phyloP scores from a whole-genome alignment of 1,140 invertebrate genomes.

The Drosophila rufa region DNA sequence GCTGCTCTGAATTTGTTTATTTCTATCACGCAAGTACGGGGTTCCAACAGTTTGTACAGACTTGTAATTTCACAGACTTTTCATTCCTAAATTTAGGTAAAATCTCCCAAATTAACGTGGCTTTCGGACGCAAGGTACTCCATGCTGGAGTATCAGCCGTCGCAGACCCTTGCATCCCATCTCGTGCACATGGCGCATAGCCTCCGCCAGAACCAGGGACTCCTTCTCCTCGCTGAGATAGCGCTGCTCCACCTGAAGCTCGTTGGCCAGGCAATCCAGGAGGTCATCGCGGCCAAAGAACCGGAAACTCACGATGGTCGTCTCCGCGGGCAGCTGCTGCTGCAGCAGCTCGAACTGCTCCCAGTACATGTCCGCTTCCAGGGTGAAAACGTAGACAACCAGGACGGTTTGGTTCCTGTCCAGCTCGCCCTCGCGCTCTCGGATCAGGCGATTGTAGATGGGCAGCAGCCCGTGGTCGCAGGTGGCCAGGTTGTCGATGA shows the following conservation, averaged over 20 bases:
- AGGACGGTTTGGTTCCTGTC: slow-evolving; percentile 58
- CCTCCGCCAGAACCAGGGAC: slow-evolving; percentile 35
- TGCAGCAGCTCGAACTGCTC: slow-evolving; percentile 68
- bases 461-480: slow-evolving; percentile 60
- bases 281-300: slow-evolving; percentile 54
- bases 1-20: too few relatives aligned
- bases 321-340: slow-evolving; percentile 57
- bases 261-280: slow-evolving; percentile 58
- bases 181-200: slow-evolving; percentile 16
- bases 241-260: slow-evolving; percentile 39
- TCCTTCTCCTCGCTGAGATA: slow-evolving; percentile 21
- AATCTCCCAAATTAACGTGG: too few relatives aligned
- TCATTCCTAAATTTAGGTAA: not conserved
- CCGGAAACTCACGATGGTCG: slow-evolving; percentile 57
- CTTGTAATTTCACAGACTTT: not conserved
- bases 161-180: slow-evolving; percentile 62
- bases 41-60: not conserved
- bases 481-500: slow-evolving; percentile 67
- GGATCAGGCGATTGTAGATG: slow-evolving; percentile 60
- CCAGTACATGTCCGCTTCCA: slow-evolving; percentile 51
- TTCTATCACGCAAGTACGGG: too few relatives aligned
- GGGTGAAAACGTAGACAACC: slow-evolving; percentile 66
- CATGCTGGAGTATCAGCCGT: slow-evolving; percentile 32
- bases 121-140: not conserved
- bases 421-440: slow-evolving; percentile 41